A percentile compares a stretch with the other conserved stretches of the same genome.
Conservation (phyloP, 2,888 invertebrate species). For the Scaptodrosophila latifasciaeformis region DNA sequence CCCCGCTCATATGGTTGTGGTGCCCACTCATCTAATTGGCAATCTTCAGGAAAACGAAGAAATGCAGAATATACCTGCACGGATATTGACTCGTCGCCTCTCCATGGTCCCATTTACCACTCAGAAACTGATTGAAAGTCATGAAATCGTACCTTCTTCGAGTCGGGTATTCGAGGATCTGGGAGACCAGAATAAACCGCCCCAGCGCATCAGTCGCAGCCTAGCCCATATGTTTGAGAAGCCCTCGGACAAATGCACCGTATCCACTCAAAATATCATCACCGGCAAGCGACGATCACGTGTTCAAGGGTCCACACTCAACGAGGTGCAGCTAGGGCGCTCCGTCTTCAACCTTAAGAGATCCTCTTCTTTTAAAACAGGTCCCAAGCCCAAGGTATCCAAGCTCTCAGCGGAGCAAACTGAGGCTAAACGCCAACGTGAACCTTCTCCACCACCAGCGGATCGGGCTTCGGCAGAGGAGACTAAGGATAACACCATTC, state of each 20-base stretch:
- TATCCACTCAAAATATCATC: conserved; percentile 72
- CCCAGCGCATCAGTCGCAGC: no score
- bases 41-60: no score
- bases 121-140: conserved; percentile 50
- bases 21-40: no score
- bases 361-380: not conserved
- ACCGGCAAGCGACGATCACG: conserved; percentile 68
- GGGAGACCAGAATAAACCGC: conserved; percentile 38
- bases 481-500: no score
- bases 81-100: conserved; percentile 35
- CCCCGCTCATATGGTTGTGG: no score
- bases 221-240: conserved; percentile 61
- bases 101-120: conserved; percentile 57
- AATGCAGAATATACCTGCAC: no score
- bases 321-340: conserved; percentile 51
- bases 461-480: no score
- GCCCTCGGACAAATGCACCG: conserved; percentile 64
- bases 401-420: not conserved
- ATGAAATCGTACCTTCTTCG: conserved; percentile 32
- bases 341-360: conserved; percentile 38
- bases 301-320: conserved; percentile 48
- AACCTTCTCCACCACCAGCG: not conserved
- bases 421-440: conserved; percentile 10
- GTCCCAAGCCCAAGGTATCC: not conserved
- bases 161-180: conserved; percentile 59